Evolutionary conservation across 2,888 invertebrate species (phyloP).

Genomic region (Raillietiella orientalis): DNA sequence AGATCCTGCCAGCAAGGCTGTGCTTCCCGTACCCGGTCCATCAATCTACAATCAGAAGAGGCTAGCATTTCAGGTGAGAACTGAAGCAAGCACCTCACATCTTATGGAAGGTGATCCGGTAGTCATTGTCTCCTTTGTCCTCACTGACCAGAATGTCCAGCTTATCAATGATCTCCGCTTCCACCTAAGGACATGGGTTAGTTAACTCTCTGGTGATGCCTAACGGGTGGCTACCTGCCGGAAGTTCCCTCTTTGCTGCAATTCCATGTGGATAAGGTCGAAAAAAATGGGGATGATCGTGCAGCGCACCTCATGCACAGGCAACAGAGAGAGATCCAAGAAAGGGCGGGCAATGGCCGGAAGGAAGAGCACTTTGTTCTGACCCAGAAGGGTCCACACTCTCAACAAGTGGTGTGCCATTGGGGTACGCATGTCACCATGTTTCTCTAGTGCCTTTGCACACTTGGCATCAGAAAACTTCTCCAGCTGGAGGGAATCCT

Average conservation of each 20-base stretch:
- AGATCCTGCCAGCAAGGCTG: constrained; percentile 70
- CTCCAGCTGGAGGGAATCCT: constrained; percentile 43
- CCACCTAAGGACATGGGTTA: constrained; percentile 23
- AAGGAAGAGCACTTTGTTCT: constrained; percentile 57
- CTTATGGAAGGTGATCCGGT: constrained; percentile 64
- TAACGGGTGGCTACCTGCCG: constrained; percentile 19
- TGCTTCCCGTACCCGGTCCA: constrained; percentile 49
- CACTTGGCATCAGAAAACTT: constrained; percentile 45
- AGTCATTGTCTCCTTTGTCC: constrained; percentile 63
- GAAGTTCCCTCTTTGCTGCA: constrained; percentile 46
- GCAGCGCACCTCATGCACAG: constrained; percentile 46
- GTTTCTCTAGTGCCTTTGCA: constrained; percentile 31
- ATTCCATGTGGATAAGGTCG: constrained; percentile 82
- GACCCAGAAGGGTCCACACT: constrained; percentile 60
- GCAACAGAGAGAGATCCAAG: constrained; percentile 66
- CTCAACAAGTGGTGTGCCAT: constrained; percentile 73
- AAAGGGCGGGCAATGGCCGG: constrained; percentile 79
- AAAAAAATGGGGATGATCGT: constrained; percentile 73
- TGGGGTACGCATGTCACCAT: constrained; percentile 62
- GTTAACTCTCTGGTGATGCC: neutral
- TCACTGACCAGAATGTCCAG: constrained; percentile 67
- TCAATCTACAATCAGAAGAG: constrained; percentile 20
- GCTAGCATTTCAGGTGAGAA: constrained; percentile 1
- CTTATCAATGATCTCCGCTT: constrained; percentile 74
- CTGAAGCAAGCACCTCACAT: constrained; percentile 35